Conservation (phyloP, 2,888 invertebrate genomes). For the Pandemis cinnamomeana region DNA sequence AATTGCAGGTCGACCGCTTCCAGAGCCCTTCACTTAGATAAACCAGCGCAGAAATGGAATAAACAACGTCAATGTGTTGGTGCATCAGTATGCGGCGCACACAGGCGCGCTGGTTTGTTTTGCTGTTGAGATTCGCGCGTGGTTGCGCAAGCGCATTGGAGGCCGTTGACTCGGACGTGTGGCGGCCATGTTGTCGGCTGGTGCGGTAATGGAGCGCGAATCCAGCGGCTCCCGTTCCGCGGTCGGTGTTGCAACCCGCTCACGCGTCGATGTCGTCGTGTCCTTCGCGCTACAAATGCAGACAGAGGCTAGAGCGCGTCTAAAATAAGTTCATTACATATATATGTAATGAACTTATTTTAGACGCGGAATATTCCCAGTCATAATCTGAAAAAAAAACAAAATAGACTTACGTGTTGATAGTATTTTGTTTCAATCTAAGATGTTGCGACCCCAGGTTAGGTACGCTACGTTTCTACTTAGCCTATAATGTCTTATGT, state of each 20-base stretch:
- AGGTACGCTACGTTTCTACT: background rate
- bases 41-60: slow-evolving; percentile 60
- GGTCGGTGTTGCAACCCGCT: slow-evolving; percentile 65
- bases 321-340: background rate
- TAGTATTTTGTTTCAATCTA: too few relatives aligned
- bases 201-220: slow-evolving; percentile 74
- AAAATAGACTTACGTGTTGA: background rate
- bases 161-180: slow-evolving; percentile 79
- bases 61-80: slow-evolving; percentile 50
- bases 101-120: slow-evolving; percentile 75
- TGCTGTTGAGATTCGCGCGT: slow-evolving; percentile 83
- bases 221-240: slow-evolving; percentile 72
- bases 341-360: too few relatives aligned
- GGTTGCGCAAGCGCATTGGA: slow-evolving; percentile 82
- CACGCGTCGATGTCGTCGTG: slow-evolving; percentile 33
- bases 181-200: slow-evolving; percentile 69
- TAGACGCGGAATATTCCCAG: too few relatives aligned
- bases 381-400: background rate
- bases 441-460: background rate
- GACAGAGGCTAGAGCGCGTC: background rate
- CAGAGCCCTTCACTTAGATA: slow-evolving; percentile 71
- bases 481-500: too few relatives aligned
- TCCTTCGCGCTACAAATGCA: slow-evolving; percentile 12
- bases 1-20: slow-evolving; percentile 70
- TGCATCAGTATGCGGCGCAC: slow-evolving; percentile 52